Evolutionary conservation across 2,888 invertebrate species (phyloP), one percentile per base, ranked within the genome.

Genomic region (Phaedon cochleariae): DNA sequence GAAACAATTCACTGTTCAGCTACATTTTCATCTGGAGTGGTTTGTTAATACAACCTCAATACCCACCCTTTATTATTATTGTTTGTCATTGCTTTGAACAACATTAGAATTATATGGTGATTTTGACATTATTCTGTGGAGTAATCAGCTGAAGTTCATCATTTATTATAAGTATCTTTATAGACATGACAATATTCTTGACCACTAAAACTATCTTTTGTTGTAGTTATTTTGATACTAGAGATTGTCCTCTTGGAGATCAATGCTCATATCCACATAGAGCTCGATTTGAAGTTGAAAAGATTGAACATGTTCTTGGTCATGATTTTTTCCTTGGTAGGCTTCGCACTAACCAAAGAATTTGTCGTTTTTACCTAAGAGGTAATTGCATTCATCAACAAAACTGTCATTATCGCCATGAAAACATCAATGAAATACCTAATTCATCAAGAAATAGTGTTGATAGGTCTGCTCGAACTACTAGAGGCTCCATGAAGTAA

Each of bases 391-490:
- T 73, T 22, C 76, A 76, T 55, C 73, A 74, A 60, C 73, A 76
- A 34, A 75, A 74, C 64, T 79, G 79, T 62, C 74, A 72, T 49
- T 79, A 75, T 69, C 71, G 72, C 52, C 77, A 77, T 61, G 78
- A 76, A 55, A 61, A 57, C 20, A 21, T 37, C 7, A 52, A 37
- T 31, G 65, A 57, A 51, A 22, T 64, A 31, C 46, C 67, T 34
- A 54, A 54, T 54, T 29, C 45, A 21, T 34, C 41, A 22, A 63
- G 58, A 49, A 41, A 41, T 41, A 41, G 49, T 17, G 18, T 58
- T 17, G 63, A 63, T 20, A 58, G 51, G 48, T 41, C 62, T 48
- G 31, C 21, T 51, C n/a, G 62, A n/a, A 12, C 62, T 15, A 51
- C 20, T 41, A 58, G 45, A 51, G 45, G 21, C 52, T 51, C 51